Conservation (phyloP, 2,888 invertebrate genomes). For the Thereva nobilitata region DNA sequence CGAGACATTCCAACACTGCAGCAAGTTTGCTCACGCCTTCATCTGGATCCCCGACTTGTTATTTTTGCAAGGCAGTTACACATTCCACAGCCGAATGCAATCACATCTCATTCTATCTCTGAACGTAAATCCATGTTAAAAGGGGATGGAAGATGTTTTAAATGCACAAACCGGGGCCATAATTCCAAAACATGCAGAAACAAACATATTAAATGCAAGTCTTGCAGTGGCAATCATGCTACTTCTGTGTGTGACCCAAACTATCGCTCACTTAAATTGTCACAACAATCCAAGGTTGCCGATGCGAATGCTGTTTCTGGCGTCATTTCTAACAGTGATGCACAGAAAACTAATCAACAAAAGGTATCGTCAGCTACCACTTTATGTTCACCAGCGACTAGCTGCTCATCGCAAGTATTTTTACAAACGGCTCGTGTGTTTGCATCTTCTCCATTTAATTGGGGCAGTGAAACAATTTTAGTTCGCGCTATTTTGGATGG, state of each 20-base stretch:
- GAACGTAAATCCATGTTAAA: constrained; percentile 11
- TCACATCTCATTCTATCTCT: neutral
- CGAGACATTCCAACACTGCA: neutral
- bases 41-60: neutral
- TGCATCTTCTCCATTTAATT: neutral
- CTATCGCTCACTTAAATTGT: neutral
- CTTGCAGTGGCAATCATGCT: constrained; percentile 11
- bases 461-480: neutral
- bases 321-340: neutral
- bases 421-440: neutral
- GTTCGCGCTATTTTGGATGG: constrained; percentile 8
- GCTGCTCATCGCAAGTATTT: neutral
- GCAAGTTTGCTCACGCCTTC: neutral
- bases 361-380: constrained; percentile 4
- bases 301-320: too few relatives aligned
- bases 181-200: neutral
- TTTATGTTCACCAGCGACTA: neutral
- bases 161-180: constrained; percentile 8
- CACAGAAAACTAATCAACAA: neutral
- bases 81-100: neutral
- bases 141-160: constrained; percentile 8
- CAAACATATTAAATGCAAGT: constrained; percentile 1
- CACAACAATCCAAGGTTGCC: too few relatives aligned
- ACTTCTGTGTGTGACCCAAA: constrained; percentile 5
- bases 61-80: neutral